These are phyloP conservation scores for Microhierax caerulescens DNA, from an alignment of 2,797 vertebrate genomes.

Conservation along the genomic window DNA sequence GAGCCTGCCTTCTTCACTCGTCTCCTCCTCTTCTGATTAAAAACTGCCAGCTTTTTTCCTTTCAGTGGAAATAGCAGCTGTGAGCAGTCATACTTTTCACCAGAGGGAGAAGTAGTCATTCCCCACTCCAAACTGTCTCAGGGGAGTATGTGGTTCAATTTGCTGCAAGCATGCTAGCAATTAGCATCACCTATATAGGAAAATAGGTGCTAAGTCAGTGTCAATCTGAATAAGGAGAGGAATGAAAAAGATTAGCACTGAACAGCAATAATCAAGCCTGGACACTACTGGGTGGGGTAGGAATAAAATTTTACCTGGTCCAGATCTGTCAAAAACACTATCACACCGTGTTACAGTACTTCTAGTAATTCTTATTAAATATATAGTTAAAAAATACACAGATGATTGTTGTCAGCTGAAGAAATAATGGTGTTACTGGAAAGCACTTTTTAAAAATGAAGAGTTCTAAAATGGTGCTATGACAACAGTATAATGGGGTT, in stretches of 20 bases:
- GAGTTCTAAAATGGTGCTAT: background rate
- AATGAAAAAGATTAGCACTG: background rate
- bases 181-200: background rate
- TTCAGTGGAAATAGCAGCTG: background rate
- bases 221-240: background rate
- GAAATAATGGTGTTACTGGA: background rate
- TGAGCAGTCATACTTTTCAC: background rate
- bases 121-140: background rate
- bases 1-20: background rate
- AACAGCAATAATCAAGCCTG: background rate
- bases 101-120: background rate
- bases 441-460: background rate
- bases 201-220: background rate
- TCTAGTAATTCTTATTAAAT: background rate
- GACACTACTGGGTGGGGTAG: background rate
- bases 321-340: background rate
- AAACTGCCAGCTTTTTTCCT: background rate
- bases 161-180: background rate
- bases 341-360: accelerated
- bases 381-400: background rate
- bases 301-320: background rate
- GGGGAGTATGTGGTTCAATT: background rate
- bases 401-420: background rate
- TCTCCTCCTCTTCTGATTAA: background rate
- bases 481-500: background rate